phyloP scores from a whole-genome alignment of 2,888 invertebrate species.

The Pristionchus fissidentatus region DNA sequence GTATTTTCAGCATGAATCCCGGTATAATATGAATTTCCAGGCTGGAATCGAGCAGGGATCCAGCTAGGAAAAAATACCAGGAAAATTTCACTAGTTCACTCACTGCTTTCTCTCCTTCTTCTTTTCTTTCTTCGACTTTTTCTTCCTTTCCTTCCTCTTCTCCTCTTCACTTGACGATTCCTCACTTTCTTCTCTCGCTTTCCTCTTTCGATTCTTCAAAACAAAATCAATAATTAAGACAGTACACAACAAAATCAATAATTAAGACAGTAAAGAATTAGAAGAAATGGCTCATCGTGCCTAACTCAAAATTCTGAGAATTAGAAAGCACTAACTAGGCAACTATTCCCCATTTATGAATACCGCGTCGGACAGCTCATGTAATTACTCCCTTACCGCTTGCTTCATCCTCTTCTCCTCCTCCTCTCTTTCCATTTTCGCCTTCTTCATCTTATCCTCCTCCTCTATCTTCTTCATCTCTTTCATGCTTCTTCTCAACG shows the following conservation, averaged over 20 bases:
- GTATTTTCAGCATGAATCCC: no score
- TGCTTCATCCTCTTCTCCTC: conserved; percentile 50
- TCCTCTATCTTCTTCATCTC: conserved; percentile 10
- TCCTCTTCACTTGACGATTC: conserved; percentile 48
- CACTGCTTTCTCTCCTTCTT: conserved; percentile 58
- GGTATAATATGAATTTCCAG: no score
- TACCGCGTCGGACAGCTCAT: no score
- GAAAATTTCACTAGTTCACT: no score
- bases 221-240: not conserved
- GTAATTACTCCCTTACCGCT: not conserved
- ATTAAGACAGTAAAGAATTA: no score
- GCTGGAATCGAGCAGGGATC: no score
- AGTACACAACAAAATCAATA: no score
- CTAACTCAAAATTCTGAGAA: no score
- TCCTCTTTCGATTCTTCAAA: conserved; percentile 48
- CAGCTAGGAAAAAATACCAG: no score
- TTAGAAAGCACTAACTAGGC: no score
- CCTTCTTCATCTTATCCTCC: conserved; percentile 50
- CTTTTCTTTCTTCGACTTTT: not conserved
- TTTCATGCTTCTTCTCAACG: conserved; percentile 5
- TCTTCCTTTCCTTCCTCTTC: conserved; percentile 46
- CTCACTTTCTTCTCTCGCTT: not conserved
- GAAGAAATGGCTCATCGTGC: no score
- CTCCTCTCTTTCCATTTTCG: conserved; percentile 43
- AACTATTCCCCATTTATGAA: no score